These are phyloP conservation scores for Prionailurus viverrinus DNA, from an alignment of 2,113 vertebrate species.

Conservation along the genomic window DNA sequence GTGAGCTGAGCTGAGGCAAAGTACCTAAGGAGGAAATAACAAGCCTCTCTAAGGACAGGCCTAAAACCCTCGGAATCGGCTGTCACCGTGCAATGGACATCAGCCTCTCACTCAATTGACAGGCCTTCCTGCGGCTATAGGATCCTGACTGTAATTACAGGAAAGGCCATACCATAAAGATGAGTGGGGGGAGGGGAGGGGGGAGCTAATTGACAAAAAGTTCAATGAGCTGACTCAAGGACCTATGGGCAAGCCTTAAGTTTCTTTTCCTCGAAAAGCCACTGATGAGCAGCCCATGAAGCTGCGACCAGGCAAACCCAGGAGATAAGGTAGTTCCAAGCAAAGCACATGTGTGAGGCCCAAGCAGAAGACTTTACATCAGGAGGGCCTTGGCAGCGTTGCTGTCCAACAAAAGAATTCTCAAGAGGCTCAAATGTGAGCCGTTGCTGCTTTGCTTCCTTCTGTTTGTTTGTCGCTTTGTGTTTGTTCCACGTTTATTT, in stretches of 20 bases:
- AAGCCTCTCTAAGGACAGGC: constrained; percentile 67
- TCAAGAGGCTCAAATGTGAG: background rate
- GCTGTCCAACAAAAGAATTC: background rate
- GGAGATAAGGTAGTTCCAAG: background rate
- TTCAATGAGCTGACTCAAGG: constrained; percentile 68
- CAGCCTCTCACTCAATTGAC: constrained; percentile 70
- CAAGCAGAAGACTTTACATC: background rate
- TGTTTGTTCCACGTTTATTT: background rate
- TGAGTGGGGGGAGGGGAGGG: constrained; percentile 30
- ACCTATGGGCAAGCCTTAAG: background rate
- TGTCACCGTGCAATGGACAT: constrained; percentile 62
- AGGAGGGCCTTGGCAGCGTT: background rate
- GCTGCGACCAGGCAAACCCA: background rate
- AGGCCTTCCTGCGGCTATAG: constrained; percentile 78
- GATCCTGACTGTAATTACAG: constrained; percentile 80
- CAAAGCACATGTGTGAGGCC: background rate
- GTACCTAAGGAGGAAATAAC: constrained; percentile 66
- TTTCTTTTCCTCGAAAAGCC: constrained; percentile 55
- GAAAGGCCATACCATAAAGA: constrained; percentile 71
- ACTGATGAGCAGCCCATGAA: constrained; percentile 62
- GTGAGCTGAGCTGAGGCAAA: background rate
- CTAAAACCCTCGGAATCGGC: constrained; percentile 62
- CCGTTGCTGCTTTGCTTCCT: background rate
- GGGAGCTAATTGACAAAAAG: constrained; percentile 66
- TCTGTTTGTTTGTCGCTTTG: background rate